phyloP scores from a whole-genome alignment of 2,797 vertebrate genomes.

The Thalassophryne amazonica region DNA sequence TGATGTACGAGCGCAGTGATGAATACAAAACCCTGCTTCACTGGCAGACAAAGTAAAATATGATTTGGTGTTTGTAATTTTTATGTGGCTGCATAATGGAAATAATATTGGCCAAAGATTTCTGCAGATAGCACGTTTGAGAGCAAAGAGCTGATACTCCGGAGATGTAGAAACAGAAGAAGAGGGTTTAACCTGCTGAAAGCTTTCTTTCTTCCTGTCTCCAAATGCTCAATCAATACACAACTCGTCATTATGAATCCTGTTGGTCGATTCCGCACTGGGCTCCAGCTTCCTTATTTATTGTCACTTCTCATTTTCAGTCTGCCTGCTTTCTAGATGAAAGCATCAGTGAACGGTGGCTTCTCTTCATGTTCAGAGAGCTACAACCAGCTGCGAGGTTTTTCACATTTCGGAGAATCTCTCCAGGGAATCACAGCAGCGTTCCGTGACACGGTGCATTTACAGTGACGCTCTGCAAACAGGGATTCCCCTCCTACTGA shows the following conservation, averaged over 20 bases:
- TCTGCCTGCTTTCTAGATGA: conserved; percentile 10
- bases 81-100: too few relatives aligned
- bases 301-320: conserved; percentile 33
- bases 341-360: not conserved
- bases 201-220: conserved; percentile 32
- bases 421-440: conserved; percentile 2
- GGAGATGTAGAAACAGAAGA: conserved; percentile 2
- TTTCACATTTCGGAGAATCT: conserved; percentile 6
- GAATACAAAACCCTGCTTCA: too few relatives aligned
- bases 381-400: not conserved
- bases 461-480: too few relatives aligned
- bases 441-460: conserved; percentile 22
- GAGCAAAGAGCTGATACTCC: too few relatives aligned
- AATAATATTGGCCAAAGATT: too few relatives aligned
- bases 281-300: conserved; percentile 45
- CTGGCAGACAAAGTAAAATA: too few relatives aligned
- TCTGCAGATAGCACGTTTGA: too few relatives aligned
- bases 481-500: too few relatives aligned
- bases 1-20: too few relatives aligned
- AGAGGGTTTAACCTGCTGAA: conserved; percentile 17
- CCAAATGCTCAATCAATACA: conserved; percentile 44
- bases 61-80: too few relatives aligned
- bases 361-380: conserved; percentile 1
- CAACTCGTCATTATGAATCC: conserved; percentile 38
- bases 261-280: conserved; percentile 53